Conservation (phyloP, 2,888 invertebrate genomes). For the Leptothorax acervorum region DNA sequence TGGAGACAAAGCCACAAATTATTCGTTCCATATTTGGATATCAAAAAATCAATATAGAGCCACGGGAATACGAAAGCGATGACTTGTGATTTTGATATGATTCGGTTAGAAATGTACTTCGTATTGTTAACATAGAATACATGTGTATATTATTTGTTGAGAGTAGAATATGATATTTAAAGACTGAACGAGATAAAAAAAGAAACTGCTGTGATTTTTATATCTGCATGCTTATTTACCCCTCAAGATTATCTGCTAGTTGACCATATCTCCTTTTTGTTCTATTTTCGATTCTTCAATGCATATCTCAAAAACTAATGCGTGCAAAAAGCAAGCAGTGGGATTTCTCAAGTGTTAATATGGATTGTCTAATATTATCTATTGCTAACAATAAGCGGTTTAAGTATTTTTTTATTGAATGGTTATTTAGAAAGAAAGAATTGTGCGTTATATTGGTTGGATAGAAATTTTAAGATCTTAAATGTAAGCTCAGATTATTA, state of each 20-base stretch:
- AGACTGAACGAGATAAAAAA: not conserved
- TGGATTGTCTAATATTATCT: not conserved
- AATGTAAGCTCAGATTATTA: not conserved
- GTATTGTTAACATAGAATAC: not conserved
- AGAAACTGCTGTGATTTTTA: not conserved
- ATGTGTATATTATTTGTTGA: not conserved
- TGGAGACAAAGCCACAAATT: not conserved
- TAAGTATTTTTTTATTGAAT: not conserved
- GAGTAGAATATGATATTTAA: not conserved
- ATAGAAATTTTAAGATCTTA: not conserved
- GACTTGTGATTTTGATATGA: not conserved
- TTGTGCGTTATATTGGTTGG: not conserved
- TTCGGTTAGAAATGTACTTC: not conserved
- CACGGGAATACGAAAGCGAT: not conserved
- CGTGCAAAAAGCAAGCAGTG: not conserved
- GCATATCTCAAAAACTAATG: not conserved
- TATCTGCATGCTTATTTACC: too few species aligned
- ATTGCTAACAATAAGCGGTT: not conserved
- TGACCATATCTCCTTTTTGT: not conserved
- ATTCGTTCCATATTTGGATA: not conserved
- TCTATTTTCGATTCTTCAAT: not conserved
- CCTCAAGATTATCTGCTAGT: not conserved
- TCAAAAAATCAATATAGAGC: not conserved
- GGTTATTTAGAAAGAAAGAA: not conserved
- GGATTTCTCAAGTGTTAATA: not conserved